Base-by-base conservation (phyloP, 2,888 invertebrate genomes). In the Geotrupes spiniger region DNA sequence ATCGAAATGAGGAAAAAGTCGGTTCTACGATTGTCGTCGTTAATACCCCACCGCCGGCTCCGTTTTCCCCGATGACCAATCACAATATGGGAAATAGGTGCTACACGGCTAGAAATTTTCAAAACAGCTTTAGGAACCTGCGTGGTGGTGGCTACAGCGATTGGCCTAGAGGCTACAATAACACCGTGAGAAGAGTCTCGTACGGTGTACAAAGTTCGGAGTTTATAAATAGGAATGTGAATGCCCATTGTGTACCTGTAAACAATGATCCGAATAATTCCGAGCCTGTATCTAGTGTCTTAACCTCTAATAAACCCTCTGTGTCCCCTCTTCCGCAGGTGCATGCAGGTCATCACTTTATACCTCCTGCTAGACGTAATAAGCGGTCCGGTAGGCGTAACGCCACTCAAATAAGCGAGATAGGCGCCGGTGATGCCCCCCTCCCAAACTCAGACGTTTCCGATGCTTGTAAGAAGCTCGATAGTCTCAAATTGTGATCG, bases 381-480 rank as follows among this genome's bases (percentile, higher is more conserved):
- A 52, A 54, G 26, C 46, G 57, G 8, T 52, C 51, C 31, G 53
- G 46, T 44, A 58, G 51, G 38, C 36, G 49, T 11, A 46, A 53
- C 21, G 51, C 46, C 6, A 42, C 53, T n/a, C 53, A 58, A 12
- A 45, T 63, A 40, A 63, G 59, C 56, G 73, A 72, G 52, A 70
- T 72, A 33, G 73, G 73, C 8, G 72, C 72, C 8, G 73, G 73
- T 6, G 73, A 73, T 46, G 73, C 71, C 9, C 72, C 73, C 9
- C 56, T 69, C 28, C 66, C 68, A 38, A 46, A 49, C 28, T 51
- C 56, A 10, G 60, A 62, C 37, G 63, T 62, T 42, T 52, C 54
- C 41, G 67, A 66, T 37, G 62, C 63, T 29, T 66, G 68, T 53
- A 69, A 66, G 61, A 71, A 71, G 57, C 51, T 73, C 49, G 72